phyloP scores from a whole-genome alignment of 2,888 invertebrate species.

The Scaptomyza polygonia region DNA sequence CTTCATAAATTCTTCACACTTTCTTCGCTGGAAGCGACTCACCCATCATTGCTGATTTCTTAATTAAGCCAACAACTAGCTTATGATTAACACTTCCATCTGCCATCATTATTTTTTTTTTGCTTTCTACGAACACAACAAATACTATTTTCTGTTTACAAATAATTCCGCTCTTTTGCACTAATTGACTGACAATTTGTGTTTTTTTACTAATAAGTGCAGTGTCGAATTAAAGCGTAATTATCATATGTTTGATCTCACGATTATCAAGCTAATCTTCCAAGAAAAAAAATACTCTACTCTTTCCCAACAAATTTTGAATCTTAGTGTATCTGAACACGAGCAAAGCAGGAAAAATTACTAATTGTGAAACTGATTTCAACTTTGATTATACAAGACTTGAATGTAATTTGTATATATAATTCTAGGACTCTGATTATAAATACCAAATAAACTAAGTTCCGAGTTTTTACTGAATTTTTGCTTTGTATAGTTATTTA shows the following conservation, averaged over 20 bases:
- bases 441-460: too few relatives aligned
- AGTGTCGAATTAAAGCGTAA: background rate
- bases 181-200: slow-evolving; percentile 31
- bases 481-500: too few relatives aligned
- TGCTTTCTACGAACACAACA: background rate
- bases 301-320: background rate
- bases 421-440: too few relatives aligned
- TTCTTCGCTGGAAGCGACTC: slow-evolving; percentile 58
- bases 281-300: too few relatives aligned
- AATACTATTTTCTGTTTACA: background rate
- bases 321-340: background rate
- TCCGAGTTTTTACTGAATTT: too few relatives aligned
- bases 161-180: background rate
- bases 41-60: slow-evolving; percentile 9
- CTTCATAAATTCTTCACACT: slow-evolving; percentile 70
- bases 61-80: slow-evolving; percentile 5
- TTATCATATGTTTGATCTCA: background rate
- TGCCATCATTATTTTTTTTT: too few relatives aligned
- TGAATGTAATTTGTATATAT: too few relatives aligned
- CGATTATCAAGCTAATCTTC: background rate
- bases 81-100: background rate
- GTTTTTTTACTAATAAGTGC: slow-evolving; percentile 3
- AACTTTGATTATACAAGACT: too few relatives aligned
- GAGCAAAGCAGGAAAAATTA: background rate
- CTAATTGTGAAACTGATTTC: background rate